Conservation (phyloP, 1,140 invertebrate genomes). For the Plutomurus gul region DNA sequence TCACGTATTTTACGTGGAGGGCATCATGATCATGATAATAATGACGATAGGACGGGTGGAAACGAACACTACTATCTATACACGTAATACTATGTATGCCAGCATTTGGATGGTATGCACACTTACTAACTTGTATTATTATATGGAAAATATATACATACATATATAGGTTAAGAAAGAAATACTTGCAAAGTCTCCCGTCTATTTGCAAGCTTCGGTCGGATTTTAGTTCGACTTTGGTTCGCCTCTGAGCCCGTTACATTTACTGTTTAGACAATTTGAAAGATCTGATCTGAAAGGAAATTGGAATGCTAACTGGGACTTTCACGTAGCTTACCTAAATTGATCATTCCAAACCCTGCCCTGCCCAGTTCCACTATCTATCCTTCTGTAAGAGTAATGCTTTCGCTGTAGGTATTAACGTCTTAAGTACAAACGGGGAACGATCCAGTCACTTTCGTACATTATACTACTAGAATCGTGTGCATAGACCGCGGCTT, state of each 20-base stretch:
- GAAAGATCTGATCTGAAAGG: slow-evolving; percentile 24
- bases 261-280: slow-evolving; percentile 1
- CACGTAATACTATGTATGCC: no score
- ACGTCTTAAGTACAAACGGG: no score
- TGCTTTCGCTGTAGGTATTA: not conserved
- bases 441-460: no score
- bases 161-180: slow-evolving; percentile 13
- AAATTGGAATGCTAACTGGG: slow-evolving; percentile 13
- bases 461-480: no score
- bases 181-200: not conserved
- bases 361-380: not conserved
- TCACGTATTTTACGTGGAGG: slow-evolving; percentile 20
- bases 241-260: not conserved
- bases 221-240: not conserved
- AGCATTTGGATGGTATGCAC: no score
- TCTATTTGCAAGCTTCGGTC: not conserved
- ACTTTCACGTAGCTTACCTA: slow-evolving; percentile 17
- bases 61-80: slow-evolving; percentile 1
- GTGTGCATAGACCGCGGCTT: no score
- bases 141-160: not conserved
- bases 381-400: not conserved
- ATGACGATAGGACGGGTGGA: slow-evolving; percentile 2
- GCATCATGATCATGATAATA: slow-evolving; percentile 23
- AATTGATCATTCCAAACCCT: slow-evolving; percentile 10
- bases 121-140: not conserved